These are phyloP conservation scores for Hydrotaea diabolus DNA, from an alignment of 2,888 invertebrate species.

Conservation along the genomic window DNA sequence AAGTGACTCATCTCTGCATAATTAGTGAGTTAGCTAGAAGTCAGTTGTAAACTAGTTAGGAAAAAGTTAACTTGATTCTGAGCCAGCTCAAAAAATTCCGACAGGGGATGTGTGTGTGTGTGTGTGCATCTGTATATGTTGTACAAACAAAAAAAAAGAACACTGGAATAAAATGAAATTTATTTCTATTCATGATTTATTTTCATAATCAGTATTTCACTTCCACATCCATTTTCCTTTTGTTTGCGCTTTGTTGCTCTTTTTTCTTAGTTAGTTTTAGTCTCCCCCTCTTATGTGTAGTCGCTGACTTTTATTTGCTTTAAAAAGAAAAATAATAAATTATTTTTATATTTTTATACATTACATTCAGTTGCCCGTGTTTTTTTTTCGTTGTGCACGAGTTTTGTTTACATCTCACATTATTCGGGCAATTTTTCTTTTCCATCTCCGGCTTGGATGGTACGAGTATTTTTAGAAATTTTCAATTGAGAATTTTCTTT, in stretches of 20 bases:
- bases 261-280: background rate
- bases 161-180: slow-evolving; percentile 24
- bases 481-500: background rate
- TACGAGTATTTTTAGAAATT: background rate
- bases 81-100: too few species aligned
- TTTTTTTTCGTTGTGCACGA: background rate
- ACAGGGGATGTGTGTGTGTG: too few species aligned
- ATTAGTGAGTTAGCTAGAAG: too few species aligned
- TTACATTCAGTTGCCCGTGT: background rate
- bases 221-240: slow-evolving; percentile 1
- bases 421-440: background rate
- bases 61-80: too few species aligned
- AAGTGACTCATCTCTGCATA: too few species aligned
- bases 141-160: background rate
- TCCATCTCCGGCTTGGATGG: too few species aligned
- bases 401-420: slow-evolving; percentile 21
- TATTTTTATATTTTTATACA: slow-evolving; percentile 10
- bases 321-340: slow-evolving; percentile 41
- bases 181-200: slow-evolving; percentile 44
- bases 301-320: slow-evolving; percentile 35
- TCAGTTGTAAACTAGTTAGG: too few species aligned
- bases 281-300: background rate
- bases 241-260: background rate
- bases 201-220: slow-evolving; percentile 30
- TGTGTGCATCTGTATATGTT: too few species aligned